phyloP scores from a whole-genome alignment of 2,888 invertebrate species.

The Chrysolina americana region DNA sequence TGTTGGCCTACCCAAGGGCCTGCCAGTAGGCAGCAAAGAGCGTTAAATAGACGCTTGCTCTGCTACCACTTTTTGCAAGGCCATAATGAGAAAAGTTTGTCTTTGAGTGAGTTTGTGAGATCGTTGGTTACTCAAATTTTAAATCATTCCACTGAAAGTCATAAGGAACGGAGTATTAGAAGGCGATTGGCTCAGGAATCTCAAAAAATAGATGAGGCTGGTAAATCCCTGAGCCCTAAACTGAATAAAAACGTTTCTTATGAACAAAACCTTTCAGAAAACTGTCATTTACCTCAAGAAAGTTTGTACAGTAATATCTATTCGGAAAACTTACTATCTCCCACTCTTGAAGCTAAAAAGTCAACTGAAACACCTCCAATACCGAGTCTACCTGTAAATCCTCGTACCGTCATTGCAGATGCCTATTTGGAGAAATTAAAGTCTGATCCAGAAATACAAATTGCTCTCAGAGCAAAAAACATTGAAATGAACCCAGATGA shows the following conservation, averaged over 20 bases:
- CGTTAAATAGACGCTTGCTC: slow-evolving; percentile 83
- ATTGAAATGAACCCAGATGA: slow-evolving; percentile 92
- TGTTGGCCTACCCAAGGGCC: slow-evolving; percentile 80
- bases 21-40: slow-evolving; percentile 79
- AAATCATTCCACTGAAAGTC: slow-evolving; percentile 76
- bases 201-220: slow-evolving; percentile 49
- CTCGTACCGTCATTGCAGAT: slow-evolving; percentile 79
- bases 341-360: slow-evolving; percentile 59
- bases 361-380: slow-evolving; percentile 65
- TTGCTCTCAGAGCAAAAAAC: slow-evolving; percentile 84
- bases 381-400: slow-evolving; percentile 70
- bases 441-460: slow-evolving; percentile 84
- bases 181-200: slow-evolving; percentile 63
- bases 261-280: slow-evolving; percentile 59
- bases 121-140: slow-evolving; percentile 89
- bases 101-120: slow-evolving; percentile 88
- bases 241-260: slow-evolving; percentile 53
- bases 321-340: slow-evolving; percentile 59
- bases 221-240: slow-evolving; percentile 50
- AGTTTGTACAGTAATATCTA: slow-evolving; percentile 64
- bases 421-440: slow-evolving; percentile 86
- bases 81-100: slow-evolving; percentile 87
- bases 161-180: slow-evolving; percentile 68
- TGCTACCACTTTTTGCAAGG: slow-evolving; percentile 92
- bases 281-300: slow-evolving; percentile 60